Base-by-base conservation (phyloP, 2,797 vertebrate genomes). In the Hypotaenidia philippensis region DNA sequence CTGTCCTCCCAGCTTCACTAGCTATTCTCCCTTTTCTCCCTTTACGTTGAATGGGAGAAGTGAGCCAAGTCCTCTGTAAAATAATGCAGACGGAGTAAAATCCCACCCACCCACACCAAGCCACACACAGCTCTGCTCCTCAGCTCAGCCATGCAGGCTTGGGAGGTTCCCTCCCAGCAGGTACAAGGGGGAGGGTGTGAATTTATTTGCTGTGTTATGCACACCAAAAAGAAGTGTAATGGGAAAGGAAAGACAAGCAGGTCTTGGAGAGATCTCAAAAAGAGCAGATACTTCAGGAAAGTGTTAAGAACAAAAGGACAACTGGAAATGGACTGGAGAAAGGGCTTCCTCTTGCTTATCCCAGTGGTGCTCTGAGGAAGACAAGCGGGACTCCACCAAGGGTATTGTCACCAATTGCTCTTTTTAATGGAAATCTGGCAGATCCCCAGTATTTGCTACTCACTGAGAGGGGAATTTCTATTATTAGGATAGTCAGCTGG, bases 341-440 rank as follows among this genome's bases (percentile, higher is more conserved):
- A 79, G 10, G 19, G 4, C 1, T 16, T 77, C 18, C 21, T 75
- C 23, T 90, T 87, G 36, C 4, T 64, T 25, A 31, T 86, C 65
- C 50, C 49, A 41, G 22, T 32, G 16, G 8, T 61, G 5, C 13
- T 71, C 60, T 34, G 21, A 80, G 22, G 61, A 61, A 86, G 53
- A 75, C 12, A 89, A 91, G 32, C 8, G 61, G 57, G 57, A 71
- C 14, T 82, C 21, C 57, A 68, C n/a, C 57, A 89, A 92, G 32
- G 71, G 71, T 82, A n/a, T 64, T 81, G 59, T 55, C 27, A 44
- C 21, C 52, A 64, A 31, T 57, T 69, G 29, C 11, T 91, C 38
- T 65, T 92, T 88, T 31, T 83, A 89, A 81, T 65, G 38, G 69
- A 93, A 96, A 94, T 83, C 53, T 89, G 83, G 87, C 89, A 91